Conservation (phyloP, 2,797 vertebrate genomes). For the Pogoniulus pusillus region DNA sequence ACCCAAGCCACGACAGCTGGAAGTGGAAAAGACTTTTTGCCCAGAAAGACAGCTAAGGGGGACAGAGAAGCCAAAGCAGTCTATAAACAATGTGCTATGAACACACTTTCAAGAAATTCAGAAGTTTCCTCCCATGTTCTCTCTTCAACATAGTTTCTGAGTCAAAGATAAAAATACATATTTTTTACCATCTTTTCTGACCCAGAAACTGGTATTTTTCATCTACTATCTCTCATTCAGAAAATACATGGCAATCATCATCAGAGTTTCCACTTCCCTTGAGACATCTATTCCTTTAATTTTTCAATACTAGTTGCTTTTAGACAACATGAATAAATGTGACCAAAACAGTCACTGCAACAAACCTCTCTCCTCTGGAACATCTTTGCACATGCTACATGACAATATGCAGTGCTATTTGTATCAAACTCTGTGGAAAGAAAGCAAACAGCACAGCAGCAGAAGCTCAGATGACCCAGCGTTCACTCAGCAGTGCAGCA, state of each 20-base stretch:
- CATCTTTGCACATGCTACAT: neutral
- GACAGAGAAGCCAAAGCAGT: neutral
- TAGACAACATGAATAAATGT: rapidly evolving
- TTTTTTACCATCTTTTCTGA: neutral
- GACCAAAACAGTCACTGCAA: neutral
- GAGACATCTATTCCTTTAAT: neutral
- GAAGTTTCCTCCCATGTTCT: neutral
- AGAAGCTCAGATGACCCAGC: neutral
- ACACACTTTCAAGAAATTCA: neutral
- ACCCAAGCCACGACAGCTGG: rapidly evolving
- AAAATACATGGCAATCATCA: neutral
- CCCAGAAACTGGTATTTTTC: neutral
- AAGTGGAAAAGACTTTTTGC: rapidly evolving
- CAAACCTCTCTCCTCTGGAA: neutral
- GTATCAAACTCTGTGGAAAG: neutral
- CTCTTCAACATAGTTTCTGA: rapidly evolving
- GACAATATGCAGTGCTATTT: neutral
- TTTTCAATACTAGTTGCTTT: neutral
- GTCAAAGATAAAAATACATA: neutral
- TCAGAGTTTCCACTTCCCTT: neutral
- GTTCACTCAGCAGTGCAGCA: neutral
- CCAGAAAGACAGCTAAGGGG: neutral
- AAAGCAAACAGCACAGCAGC: neutral
- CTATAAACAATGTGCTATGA: rapidly evolving
- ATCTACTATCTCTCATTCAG: neutral